Evolutionary conservation across 2,797 vertebrate species (phyloP), one percentile per base, ranked within the genome.

Genomic region (Peromyscus eremicus): DNA sequence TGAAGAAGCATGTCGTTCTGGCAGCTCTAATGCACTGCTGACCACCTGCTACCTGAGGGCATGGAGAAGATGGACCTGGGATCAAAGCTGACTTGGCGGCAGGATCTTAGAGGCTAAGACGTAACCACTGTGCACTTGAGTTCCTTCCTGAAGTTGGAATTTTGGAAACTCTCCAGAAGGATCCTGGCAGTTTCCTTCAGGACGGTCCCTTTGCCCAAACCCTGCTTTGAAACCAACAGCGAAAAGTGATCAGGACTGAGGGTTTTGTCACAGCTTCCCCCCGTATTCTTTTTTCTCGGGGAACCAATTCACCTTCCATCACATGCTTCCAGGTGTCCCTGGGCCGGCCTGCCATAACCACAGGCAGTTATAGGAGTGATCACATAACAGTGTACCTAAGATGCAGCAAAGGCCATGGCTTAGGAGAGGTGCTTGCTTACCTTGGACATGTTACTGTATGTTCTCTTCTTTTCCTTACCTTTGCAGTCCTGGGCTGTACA

Each of bases 401-500:
- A 12, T 60, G 60, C 32, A 32, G 43, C 55, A 16, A 60, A 75
- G 55, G 71, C 64, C 43, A 16, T 46, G 60, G 66, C 37, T 88
- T 77, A 52, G 19, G 5, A 83, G 32, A 55, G 80, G 16, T 75
- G 79, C 83, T n/a, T n/a, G n/a, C n/a, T 94, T 73, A 86, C 55
- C 87, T 96, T 68, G 21, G 29, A 68, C 68, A 79, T 55, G 13
- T 68, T 55, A 17, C 7, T 89, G 29, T 97, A 19, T 34, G 11
- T 40, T 68, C n/a, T 68, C 77, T 82, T 27, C 23, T 68, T 40
- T 19, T 77, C 46, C 62, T 29, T 70, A 68, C 19, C 73, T 96
- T 94, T 75, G 75, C 49, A 73, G 21, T 79, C 87, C 81, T 91
- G 43, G 1, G 83, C 40, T 75, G 32, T 88, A 94, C 40, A 83